phyloP scores from a whole-genome alignment of 2,797 vertebrate species.

The Microhierax caerulescens region DNA sequence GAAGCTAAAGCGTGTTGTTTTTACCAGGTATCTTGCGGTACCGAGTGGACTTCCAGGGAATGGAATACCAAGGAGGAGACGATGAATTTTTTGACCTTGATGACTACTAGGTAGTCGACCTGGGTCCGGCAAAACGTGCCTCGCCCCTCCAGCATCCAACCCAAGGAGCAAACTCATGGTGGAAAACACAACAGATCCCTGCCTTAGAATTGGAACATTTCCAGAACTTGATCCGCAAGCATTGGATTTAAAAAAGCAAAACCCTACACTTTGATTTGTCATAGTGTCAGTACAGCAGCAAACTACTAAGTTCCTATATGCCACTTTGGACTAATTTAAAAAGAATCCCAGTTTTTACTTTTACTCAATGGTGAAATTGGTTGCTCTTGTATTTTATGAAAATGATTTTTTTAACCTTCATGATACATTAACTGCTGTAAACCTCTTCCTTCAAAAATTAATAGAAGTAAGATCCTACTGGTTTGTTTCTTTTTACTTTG shows the following conservation, averaged over 20 bases:
- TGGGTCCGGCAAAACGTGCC: conserved; percentile 84
- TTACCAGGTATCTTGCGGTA: conserved; percentile 95
- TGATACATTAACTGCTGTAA: conserved; percentile 85
- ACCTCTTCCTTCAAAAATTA: conserved; percentile 78
- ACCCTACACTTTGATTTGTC: conserved; percentile 82
- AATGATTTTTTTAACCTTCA: conserved; percentile 98
- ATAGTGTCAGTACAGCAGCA: conserved; percentile 88
- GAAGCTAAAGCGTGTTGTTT: conserved; percentile 39
- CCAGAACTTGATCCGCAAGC: conserved; percentile 81
- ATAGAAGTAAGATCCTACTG: conserved; percentile 79
- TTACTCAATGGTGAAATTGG: conserved; percentile 93
- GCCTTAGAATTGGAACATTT: conserved; percentile 87
- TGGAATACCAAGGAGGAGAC: conserved; percentile 98
- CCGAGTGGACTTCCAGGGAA: conserved; percentile 99
- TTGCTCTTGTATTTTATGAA: conserved; percentile 99
- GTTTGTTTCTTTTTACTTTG: conserved; percentile 80
- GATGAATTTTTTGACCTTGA: conserved; percentile 99
- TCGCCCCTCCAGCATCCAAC: conserved; percentile 86
- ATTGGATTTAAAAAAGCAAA: conserved; percentile 80
- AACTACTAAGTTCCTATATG: conserved; percentile 82
- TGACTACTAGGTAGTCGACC: conserved; percentile 99
- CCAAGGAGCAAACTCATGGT: conserved; percentile 83
- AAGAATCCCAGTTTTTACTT: conserved; percentile 87
- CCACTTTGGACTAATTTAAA: conserved; percentile 84
- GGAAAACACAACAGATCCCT: conserved; percentile 85